phyloP scores from a whole-genome alignment of 2,888 invertebrate genomes.

The Cephus pygmeus region DNA sequence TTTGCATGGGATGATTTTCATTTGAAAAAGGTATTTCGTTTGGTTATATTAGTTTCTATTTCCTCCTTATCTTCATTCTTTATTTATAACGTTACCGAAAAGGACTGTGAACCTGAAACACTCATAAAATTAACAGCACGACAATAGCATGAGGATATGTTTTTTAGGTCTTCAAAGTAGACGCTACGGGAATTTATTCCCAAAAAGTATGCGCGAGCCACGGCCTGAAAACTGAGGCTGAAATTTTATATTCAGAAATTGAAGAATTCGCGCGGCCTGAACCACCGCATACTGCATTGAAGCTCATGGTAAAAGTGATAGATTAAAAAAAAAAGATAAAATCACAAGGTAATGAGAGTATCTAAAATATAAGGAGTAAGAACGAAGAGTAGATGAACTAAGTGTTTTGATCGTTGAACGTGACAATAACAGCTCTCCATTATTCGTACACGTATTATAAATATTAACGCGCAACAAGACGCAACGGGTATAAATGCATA shows the following conservation, averaged over 20 bases:
- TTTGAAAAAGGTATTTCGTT: constrained; percentile 33
- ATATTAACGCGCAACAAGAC: constrained; percentile 20
- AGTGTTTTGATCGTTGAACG: constrained; percentile 51
- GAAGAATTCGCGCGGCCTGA: constrained; percentile 74
- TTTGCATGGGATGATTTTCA: constrained; percentile 55
- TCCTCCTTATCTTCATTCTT: background rate
- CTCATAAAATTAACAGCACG: background rate
- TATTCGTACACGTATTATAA: constrained; percentile 19
- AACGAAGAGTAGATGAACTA: constrained; percentile 44
- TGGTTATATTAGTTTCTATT: constrained; percentile 22
- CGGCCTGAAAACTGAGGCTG: constrained; percentile 74
- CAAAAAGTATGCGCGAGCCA: constrained; percentile 79
- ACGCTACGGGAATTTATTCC: constrained; percentile 84
- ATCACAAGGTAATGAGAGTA: constrained; percentile 20
- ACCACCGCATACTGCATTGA: constrained; percentile 79
- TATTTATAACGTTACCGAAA: background rate
- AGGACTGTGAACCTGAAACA: background rate
- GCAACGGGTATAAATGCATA: constrained; percentile 7
- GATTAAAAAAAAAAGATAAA: constrained; percentile 34
- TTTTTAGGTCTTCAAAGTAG: constrained; percentile 80
- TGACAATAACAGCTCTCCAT: constrained; percentile 61
- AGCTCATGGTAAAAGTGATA: constrained; percentile 72
- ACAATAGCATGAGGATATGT: background rate
- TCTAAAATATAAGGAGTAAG: constrained; percentile 19
- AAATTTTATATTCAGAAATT: constrained; percentile 78